Conservation (phyloP, 2,113 vertebrate genomes). For the Chaetorhynchus papuensis region DNA sequence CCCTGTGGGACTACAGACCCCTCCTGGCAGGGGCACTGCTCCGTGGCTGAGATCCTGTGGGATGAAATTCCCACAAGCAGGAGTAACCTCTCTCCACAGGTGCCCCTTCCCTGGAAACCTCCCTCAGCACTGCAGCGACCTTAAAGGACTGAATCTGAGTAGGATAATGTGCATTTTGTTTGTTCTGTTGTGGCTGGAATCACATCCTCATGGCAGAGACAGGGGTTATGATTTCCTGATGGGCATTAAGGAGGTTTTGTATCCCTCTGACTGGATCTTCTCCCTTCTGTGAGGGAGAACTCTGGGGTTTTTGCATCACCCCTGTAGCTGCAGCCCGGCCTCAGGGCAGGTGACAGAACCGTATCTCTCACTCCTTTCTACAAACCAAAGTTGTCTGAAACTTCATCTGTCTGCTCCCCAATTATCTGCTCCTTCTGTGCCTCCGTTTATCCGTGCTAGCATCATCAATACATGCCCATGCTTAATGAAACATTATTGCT, state of each 20-base stretch:
- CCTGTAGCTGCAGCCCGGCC: background rate
- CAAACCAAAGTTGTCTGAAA: background rate
- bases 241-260: background rate
- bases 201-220: rapidly evolving
- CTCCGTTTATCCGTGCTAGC: rapidly evolving
- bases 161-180: background rate
- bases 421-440: background rate
- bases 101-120: background rate
- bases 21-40: background rate
- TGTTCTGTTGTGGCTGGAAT: background rate
- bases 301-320: rapidly evolving
- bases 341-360: background rate
- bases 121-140: background rate
- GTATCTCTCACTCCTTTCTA: rapidly evolving
- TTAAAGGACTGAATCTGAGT: rapidly evolving
- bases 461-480: background rate
- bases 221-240: rapidly evolving
- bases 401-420: background rate
- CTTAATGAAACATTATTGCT: background rate
- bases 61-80: background rate
- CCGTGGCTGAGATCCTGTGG: background rate
- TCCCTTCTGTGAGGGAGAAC: background rate
- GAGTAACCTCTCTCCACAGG: rapidly evolving
- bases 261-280: background rate
- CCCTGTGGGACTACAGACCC: background rate